These are phyloP conservation scores for Aricia artaxerxes DNA, from an alignment of 2,888 invertebrate species.

Conservation along the genomic window DNA sequence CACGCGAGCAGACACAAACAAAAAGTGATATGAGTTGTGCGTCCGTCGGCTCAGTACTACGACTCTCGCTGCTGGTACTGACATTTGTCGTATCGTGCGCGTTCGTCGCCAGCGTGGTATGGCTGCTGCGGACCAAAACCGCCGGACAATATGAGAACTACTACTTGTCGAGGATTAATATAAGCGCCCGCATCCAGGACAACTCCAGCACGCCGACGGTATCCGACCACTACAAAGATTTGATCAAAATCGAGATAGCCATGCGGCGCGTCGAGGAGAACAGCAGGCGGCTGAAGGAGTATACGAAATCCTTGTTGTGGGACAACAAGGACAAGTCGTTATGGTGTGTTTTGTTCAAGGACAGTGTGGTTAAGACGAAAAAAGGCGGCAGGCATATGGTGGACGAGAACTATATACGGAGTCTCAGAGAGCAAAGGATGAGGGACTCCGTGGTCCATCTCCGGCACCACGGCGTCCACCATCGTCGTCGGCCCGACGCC, in stretches of 20 bases:
- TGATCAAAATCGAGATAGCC: conserved; percentile 77
- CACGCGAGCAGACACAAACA: conserved; percentile 70
- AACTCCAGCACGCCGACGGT: conserved; percentile 57
- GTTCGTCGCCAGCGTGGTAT: conserved; percentile 73
- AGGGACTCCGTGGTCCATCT: conserved; percentile 69
- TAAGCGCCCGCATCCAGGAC: conserved; percentile 62
- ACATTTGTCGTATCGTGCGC: conserved; percentile 73
- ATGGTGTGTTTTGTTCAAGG: conserved; percentile 78
- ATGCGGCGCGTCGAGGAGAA: conserved; percentile 78
- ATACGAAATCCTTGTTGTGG: conserved; percentile 75
- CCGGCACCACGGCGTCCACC: conserved; percentile 71
- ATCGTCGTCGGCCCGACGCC: conserved; percentile 63
- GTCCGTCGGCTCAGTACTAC: conserved; percentile 67
- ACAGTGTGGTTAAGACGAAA: conserved; percentile 58
- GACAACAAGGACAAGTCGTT: conserved; percentile 76
- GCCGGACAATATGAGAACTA: conserved; percentile 75
- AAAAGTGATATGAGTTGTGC: conserved; percentile 80
- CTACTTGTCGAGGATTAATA: conserved; percentile 80
- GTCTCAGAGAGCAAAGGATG: conserved; percentile 69
- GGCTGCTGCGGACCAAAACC: conserved; percentile 67
- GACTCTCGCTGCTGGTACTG: conserved; percentile 72
- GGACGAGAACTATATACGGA: conserved; percentile 67
- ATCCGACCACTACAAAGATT: conserved; percentile 74
- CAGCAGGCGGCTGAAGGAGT: conserved; percentile 74
- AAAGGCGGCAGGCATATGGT: conserved; percentile 56